These are phyloP conservation scores for Lycocerus yunnanus DNA, from an alignment of 2,888 invertebrate species.

Conservation along the genomic window DNA sequence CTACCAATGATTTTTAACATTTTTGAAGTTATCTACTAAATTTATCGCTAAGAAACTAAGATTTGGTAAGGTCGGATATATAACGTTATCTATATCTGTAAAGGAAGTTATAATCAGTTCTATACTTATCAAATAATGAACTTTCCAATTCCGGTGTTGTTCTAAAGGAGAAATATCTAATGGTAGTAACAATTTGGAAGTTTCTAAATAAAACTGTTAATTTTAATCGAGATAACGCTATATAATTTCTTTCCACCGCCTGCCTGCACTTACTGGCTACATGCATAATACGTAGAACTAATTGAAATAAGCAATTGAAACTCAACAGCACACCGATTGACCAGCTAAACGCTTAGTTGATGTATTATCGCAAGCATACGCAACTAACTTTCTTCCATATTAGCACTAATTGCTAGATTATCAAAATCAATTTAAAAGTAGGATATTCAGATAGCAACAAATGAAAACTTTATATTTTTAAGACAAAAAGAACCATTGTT, in stretches of 20 bases:
- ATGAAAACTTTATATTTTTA: conserved; percentile 2
- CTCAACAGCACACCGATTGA: not conserved
- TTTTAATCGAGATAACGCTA: not conserved
- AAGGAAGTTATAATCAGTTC: conserved; percentile 48
- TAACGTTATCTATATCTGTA: conserved; percentile 45
- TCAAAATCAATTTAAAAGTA: not conserved
- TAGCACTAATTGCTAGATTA: not conserved
- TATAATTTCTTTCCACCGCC: not conserved
- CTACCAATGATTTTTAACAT: not conserved
- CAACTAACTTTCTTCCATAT: not conserved
- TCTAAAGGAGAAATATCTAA: conserved; percentile 25
- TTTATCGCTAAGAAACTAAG: conserved; percentile 23
- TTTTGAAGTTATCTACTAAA: conserved; percentile 3
- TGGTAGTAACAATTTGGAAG: conserved; percentile 24
- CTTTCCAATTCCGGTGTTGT: conserved; percentile 45
- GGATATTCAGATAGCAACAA: not conserved
- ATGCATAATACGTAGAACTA: not conserved
- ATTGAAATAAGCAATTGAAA: not conserved
- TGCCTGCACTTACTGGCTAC: not conserved
- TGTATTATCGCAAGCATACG: not conserved
- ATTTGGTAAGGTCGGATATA: conserved; percentile 27
- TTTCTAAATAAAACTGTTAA: conserved; percentile 13
- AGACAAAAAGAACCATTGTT: conserved; percentile 18
- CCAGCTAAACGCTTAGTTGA: not conserved
- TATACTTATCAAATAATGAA: conserved; percentile 47